Evolutionary conservation across 2,113 vertebrate species (phyloP).

Genomic region (Cochlearius cochlearius): DNA sequence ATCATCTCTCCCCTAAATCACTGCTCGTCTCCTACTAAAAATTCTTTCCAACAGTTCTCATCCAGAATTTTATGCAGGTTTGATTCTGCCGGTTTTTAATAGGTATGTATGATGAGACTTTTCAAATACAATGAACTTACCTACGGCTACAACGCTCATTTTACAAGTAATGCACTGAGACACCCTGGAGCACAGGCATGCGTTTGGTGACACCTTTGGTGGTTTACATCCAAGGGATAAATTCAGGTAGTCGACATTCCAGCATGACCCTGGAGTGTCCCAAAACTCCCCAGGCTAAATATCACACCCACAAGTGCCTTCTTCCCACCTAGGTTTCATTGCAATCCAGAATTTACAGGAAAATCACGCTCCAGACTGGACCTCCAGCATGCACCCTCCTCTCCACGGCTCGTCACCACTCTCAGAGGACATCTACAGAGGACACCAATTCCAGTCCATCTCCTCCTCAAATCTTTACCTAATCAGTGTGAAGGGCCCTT

Average conservation of each 20-base stretch:
- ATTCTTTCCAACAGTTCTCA: neutral
- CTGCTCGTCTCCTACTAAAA: neutral
- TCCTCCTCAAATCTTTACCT: neutral
- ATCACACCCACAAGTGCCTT: neutral
- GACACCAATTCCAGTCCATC: neutral
- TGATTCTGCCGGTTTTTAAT: neutral
- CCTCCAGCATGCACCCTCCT: neutral
- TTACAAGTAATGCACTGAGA: neutral
- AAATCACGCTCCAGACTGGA: neutral
- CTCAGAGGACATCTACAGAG: neutral
- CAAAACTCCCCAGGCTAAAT: neutral
- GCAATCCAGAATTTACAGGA: neutral
- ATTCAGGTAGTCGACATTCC: neutral
- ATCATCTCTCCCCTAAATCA: neutral
- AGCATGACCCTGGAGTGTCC: neutral
- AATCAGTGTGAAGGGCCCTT: neutral
- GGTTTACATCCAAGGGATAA: neutral
- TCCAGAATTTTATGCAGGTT: neutral
- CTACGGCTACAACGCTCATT: neutral
- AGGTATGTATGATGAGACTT: neutral
- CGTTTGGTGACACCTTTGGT: neutral
- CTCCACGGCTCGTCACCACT: neutral
- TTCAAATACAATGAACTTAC: neutral
- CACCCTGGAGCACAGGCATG: accelerated
- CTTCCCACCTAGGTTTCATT: neutral